A percentile compares a stretch with the other conserved stretches of the same genome.
Evolutionary conservation across 2,888 invertebrate genomes (phyloP).

Genomic region (Galerucella nymphaeae): DNA sequence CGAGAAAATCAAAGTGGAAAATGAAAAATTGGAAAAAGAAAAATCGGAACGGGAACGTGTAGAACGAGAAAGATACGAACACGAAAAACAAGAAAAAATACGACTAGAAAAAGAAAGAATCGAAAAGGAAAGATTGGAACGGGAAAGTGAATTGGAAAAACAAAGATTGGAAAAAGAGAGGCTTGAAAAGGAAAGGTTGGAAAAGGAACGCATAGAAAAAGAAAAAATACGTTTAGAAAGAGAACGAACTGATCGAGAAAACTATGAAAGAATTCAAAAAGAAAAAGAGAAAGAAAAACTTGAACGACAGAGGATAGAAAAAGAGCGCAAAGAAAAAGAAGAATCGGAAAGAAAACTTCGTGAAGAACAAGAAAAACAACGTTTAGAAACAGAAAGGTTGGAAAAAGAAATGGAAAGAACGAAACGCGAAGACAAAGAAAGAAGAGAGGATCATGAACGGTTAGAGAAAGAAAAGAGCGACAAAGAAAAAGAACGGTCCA

Average conservation of each 20-base stretch:
- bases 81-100: constrained; percentile 64
- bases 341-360: constrained; percentile 60
- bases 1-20: constrained; percentile 62
- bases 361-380: constrained; percentile 53
- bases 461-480: constrained; percentile 59
- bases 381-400: constrained; percentile 43
- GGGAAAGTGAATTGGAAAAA: constrained; percentile 54
- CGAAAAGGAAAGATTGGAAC: constrained; percentile 60
- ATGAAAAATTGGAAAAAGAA: constrained; percentile 57
- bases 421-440: constrained; percentile 56
- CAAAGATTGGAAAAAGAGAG: constrained; percentile 63
- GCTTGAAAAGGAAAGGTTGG: constrained; percentile 62
- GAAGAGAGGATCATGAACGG: constrained; percentile 58
- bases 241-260: constrained; percentile 60
- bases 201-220: constrained; percentile 62
- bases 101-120: constrained; percentile 59
- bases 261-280: constrained; percentile 58
- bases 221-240: constrained; percentile 54
- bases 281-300: constrained; percentile 64
- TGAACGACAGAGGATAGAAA: constrained; percentile 58
- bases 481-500: constrained; percentile 58
- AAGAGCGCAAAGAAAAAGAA: constrained; percentile 45
- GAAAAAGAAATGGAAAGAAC: constrained; percentile 47
- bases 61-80: constrained; percentile 59
- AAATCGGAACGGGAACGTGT: constrained; percentile 59